phyloP scores from a whole-genome alignment of 2,797 vertebrate genomes.

The Acrocephalus scirpaceus region DNA sequence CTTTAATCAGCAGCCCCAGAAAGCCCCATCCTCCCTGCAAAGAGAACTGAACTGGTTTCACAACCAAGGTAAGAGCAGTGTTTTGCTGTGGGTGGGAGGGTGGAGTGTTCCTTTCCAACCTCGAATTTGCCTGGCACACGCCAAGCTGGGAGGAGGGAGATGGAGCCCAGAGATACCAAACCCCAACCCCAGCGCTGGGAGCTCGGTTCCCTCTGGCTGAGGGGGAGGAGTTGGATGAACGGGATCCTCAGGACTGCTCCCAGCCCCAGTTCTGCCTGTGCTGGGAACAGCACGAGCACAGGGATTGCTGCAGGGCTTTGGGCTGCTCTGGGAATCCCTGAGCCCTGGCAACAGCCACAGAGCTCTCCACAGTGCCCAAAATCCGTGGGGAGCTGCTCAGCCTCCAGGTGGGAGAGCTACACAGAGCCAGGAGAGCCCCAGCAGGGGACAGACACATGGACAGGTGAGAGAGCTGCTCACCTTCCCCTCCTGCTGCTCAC shows the following conservation, averaged over 20 bases:
- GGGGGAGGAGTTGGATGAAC: background rate
- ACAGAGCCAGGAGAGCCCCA: background rate
- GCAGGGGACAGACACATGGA: background rate
- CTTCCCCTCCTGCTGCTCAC: slow-evolving; percentile 84
- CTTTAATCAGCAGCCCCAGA: background rate
- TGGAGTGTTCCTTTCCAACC: background rate
- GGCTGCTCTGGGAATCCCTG: background rate
- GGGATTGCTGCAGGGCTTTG: background rate
- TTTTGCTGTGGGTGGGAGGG: background rate
- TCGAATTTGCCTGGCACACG: background rate
- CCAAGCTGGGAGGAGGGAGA: background rate
- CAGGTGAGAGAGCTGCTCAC: slow-evolving; percentile 50
- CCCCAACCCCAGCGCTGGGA: background rate
- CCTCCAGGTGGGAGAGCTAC: background rate
- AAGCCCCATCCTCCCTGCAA: background rate
- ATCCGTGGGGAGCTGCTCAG: background rate
- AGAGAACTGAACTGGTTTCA: background rate
- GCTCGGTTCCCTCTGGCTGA: rapidly evolving
- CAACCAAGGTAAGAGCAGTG: background rate
- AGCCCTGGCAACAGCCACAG: rapidly evolving
- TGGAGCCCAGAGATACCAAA: background rate
- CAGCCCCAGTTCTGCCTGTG: rapidly evolving
- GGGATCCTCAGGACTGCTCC: rapidly evolving
- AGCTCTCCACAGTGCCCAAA: background rate
- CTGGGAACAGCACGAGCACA: background rate